phyloP scores from a whole-genome alignment of 1,140 invertebrate genomes.

The Apis florea region DNA sequence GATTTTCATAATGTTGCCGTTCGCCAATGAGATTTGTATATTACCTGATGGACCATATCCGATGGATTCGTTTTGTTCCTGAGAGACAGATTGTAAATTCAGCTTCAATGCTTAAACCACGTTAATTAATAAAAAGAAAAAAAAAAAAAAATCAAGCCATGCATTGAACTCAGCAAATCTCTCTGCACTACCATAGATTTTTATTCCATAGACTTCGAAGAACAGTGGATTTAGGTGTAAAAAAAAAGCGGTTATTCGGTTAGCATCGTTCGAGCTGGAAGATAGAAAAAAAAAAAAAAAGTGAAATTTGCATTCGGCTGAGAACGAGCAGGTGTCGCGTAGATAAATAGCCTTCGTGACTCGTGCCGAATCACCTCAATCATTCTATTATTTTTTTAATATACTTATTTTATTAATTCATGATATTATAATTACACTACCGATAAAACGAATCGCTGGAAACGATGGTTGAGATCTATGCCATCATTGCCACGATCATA shows the following conservation, averaged over 20 bases:
- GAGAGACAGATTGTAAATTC: constrained; percentile 46
- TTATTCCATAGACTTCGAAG: constrained; percentile 14
- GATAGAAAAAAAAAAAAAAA: neutral
- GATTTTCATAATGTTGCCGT: constrained; percentile 96
- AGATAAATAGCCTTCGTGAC: constrained; percentile 10
- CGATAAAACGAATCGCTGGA: neutral
- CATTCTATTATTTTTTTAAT: neutral
- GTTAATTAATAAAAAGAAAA: too few relatives aligned
- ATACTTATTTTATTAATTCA: neutral
- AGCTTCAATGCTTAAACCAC: neutral
- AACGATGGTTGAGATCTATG: neutral
- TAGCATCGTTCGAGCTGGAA: neutral
- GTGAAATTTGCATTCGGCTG: constrained; percentile 8
- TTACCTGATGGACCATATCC: constrained; percentile 82
- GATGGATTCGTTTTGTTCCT: constrained; percentile 75
- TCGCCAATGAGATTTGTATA: constrained; percentile 92
- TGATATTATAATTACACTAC: neutral
- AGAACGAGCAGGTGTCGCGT: constrained; percentile 15
- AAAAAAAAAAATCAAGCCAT: constrained; percentile 47
- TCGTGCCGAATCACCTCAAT: neutral
- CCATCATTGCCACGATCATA: constrained; percentile 14
- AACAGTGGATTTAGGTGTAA: neutral
- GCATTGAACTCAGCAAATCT: constrained; percentile 54
- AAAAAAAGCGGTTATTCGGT: constrained; percentile 10
- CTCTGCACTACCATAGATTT: constrained; percentile 7